These are phyloP conservation scores for Cantharis nigra DNA, from an alignment of 2,888 invertebrate species.

Conservation along the genomic window DNA sequence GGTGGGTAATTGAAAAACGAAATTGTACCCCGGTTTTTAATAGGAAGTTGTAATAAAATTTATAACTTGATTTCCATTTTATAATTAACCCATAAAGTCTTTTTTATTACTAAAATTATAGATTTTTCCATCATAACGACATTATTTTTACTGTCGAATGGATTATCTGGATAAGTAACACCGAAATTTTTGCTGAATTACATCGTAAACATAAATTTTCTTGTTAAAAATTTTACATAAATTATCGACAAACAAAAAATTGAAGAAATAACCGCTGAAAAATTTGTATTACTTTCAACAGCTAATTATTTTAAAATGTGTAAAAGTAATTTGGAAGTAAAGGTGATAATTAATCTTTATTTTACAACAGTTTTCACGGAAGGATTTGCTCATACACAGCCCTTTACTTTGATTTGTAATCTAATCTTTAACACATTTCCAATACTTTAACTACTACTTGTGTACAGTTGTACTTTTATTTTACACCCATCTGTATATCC, in stretches of 20 bases:
- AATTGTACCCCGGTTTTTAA: neutral
- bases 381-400: too few species aligned
- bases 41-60: neutral
- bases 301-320: neutral
- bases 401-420: too few species aligned
- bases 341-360: neutral
- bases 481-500: too few species aligned
- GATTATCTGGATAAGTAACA: neutral
- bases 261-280: neutral
- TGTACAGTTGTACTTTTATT: too few species aligned
- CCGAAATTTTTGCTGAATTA: neutral
- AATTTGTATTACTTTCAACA: neutral
- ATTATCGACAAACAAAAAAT: neutral
- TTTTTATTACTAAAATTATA: neutral
- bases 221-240: neutral
- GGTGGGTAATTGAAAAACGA: neutral
- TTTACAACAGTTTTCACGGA: too few species aligned
- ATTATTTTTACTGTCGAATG: neutral
- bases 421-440: too few species aligned
- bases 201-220: neutral
- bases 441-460: too few species aligned
- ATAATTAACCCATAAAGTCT: neutral
- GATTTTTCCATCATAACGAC: neutral
- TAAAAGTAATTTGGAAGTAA: neutral
- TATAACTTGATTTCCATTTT: neutral